Evolutionary conservation across 1,140 invertebrate genomes (phyloP), one percentile per base, ranked within the genome.

Genomic region (Octopus sinensis): DNA sequence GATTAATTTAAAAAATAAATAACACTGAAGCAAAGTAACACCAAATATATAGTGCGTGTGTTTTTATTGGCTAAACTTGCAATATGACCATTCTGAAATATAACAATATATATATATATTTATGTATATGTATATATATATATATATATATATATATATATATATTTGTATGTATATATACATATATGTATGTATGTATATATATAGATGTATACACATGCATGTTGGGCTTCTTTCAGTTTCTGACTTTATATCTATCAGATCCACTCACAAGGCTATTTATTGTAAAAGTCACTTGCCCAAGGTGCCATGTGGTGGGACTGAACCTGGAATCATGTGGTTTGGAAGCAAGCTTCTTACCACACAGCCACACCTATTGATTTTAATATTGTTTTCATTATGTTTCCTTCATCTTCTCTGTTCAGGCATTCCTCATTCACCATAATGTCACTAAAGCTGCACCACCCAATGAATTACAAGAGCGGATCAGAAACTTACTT

Each of bases 361-460:
- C 30, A 43, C 30, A 43, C 30, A 43, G 30, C 3, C 30, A 43
- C 30, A 43, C 30, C 30, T 43, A 43, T 43, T 2, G 30, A 43
- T 43, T 43, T 43, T 43, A 43, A 43, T 43, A 43, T 43, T 43
- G 1, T 43, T 43, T 43, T 43, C 30, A 43, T 43, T 43, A 0
- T 43, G 30, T 43, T 43, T 43, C 30, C 3, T 43, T 43, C 30
- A 43, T 4, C 12, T 53, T 71, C 43, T 30, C 52, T 56, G 2
- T 78, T 86, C 95, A 97, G 92, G 95, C 95, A 10, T 94, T 94
- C 85, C 91, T 96, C 78, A 88, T 97, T 80, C 93, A 95, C 87
- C 95, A 94, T 53, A 95, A 96, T 90, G 95, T 96, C 85, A 93
- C 93, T 62, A 94, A 94, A 86, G 96, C 96, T 2, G 88, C 96